These are phyloP conservation scores for Deroplatys truncata DNA, from an alignment of 2,888 invertebrate genomes.

Conservation along the genomic window DNA sequence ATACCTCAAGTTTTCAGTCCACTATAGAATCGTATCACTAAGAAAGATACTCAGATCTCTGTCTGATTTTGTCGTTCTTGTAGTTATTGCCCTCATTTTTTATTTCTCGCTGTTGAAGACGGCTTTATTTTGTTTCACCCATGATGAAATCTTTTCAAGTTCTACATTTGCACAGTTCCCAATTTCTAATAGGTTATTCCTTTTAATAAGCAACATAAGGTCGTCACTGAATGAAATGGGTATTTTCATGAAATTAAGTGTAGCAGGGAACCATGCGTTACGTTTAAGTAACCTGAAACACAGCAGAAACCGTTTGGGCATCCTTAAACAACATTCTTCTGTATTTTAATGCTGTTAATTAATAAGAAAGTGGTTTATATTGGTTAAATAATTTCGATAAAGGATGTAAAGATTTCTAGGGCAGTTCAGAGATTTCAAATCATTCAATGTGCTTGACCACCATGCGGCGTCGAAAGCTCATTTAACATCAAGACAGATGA, in stretches of 20 bases:
- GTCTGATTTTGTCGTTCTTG: neutral
- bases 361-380: neutral
- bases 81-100: neutral
- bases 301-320: neutral
- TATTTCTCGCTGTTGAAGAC: neutral
- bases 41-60: too few species aligned
- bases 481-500: neutral
- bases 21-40: too few species aligned
- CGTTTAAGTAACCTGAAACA: neutral
- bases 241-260: neutral
- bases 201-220: neutral
- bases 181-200: neutral
- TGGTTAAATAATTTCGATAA: neutral
- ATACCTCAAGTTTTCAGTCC: too few species aligned
- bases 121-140: neutral
- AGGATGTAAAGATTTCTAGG: neutral
- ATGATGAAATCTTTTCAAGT: neutral
- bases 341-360: neutral
- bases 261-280: neutral
- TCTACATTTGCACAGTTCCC: neutral
- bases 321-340: neutral
- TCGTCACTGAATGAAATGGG: neutral
- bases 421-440: neutral
- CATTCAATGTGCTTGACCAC: neutral
- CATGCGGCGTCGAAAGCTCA: neutral